A percentile compares a stretch with the other conserved stretches of the same genome.
These are phyloP conservation scores for Peucedramus taeniatus DNA, from an alignment of 2,113 vertebrate genomes.

Conservation along the genomic window DNA sequence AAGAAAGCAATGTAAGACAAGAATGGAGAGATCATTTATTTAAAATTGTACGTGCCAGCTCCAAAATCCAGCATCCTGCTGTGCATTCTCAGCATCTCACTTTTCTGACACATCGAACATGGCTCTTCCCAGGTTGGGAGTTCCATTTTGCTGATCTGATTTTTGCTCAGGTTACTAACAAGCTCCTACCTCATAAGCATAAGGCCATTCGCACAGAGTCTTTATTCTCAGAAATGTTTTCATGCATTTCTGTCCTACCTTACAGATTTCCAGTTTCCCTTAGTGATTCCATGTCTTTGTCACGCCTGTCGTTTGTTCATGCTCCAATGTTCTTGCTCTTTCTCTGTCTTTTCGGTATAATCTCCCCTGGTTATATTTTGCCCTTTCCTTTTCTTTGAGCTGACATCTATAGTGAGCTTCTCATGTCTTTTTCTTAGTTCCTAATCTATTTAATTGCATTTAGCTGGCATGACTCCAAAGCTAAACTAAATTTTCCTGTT, in stretches of 20 bases:
- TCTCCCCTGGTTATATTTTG: not conserved
- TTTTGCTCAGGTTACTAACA: not conserved
- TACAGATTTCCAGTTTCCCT: not conserved
- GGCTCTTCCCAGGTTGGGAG: not conserved
- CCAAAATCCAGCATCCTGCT: not conserved
- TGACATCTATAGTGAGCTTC: not conserved
- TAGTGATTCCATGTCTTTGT: not conserved
- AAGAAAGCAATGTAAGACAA: not conserved
- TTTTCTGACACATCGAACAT: not conserved
- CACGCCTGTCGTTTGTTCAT: not conserved
- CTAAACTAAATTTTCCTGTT: not conserved
- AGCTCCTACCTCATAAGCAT: not conserved
- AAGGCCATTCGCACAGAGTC: not conserved
- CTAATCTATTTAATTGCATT: constrained; percentile 35
- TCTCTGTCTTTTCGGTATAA: not conserved
- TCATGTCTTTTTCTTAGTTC: not conserved
- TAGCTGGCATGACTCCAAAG: not conserved
- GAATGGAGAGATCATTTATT: not conserved
- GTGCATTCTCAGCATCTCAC: not conserved
- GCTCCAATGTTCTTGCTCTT: not conserved
- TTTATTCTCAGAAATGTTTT: not conserved
- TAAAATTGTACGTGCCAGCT: not conserved
- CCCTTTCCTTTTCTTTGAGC: constrained; percentile 9
- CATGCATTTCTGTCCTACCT: not conserved
- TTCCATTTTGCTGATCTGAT: not conserved